phyloP scores from a whole-genome alignment of 2,113 vertebrate genomes.

The Mustela lutreola region DNA sequence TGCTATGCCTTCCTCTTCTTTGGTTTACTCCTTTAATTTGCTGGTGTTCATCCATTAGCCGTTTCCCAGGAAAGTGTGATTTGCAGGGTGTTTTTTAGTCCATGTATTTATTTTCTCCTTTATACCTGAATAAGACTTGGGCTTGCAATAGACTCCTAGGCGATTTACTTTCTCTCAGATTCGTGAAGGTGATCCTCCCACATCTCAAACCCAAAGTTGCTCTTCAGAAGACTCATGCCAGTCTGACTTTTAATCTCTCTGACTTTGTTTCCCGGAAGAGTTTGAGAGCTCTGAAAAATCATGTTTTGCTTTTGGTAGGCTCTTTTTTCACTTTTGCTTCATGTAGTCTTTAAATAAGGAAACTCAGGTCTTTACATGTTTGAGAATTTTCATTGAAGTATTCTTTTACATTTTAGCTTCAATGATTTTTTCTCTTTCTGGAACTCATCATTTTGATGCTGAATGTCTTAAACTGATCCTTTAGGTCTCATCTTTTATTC shows the following conservation, averaged over 20 bases:
- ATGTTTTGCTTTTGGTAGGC: not conserved
- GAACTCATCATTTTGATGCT: not conserved
- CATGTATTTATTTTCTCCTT: not conserved
- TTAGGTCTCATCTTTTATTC: not conserved
- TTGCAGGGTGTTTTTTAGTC: not conserved
- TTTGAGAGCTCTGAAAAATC: not conserved
- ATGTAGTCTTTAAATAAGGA: not conserved
- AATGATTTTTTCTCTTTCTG: not conserved
- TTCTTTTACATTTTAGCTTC: not conserved
- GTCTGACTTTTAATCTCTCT: not conserved
- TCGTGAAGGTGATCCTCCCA: not conserved
- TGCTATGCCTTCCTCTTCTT: accelerated
- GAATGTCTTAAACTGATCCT: constrained; percentile 1
- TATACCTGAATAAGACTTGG: not conserved
- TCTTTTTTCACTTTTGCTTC: not conserved
- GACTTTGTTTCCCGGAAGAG: not conserved
- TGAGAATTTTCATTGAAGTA: not conserved
- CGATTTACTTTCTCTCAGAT: not conserved
- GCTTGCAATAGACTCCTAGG: not conserved
- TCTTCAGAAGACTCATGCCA: not conserved
- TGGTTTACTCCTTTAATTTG: not conserved
- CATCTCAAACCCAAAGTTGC: not conserved
- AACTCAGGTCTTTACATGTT: not conserved
- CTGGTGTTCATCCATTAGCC: not conserved
- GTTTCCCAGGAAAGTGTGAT: not conserved